phyloP scores from a whole-genome alignment of 2,113 vertebrate species.

The Pogona vitticeps region DNA sequence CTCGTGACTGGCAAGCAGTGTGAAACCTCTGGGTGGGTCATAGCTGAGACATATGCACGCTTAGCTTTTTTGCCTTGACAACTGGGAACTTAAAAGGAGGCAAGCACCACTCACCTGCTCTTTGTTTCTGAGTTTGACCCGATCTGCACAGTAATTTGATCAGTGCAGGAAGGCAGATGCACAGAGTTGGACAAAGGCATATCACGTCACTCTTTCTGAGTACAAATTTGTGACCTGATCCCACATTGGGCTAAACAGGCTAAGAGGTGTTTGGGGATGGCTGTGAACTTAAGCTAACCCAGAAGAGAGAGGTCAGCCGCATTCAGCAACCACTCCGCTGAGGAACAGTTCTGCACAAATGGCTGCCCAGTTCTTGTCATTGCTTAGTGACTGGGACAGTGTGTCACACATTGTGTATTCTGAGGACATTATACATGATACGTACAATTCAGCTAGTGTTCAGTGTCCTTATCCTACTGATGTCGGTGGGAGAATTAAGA shows the following conservation, averaged over 20 bases:
- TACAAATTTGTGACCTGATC: not conserved
- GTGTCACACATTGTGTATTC: not conserved
- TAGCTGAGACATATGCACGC: not conserved
- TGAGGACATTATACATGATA: no score
- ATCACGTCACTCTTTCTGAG: not conserved
- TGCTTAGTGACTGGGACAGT: not conserved
- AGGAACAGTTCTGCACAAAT: not conserved
- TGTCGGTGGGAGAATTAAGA: not conserved
- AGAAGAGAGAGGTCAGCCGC: not conserved
- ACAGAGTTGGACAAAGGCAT: not conserved
- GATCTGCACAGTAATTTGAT: not conserved
- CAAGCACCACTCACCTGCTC: not conserved
- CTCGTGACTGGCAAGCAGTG: not conserved
- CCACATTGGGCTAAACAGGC: not conserved
- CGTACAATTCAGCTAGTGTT: no score
- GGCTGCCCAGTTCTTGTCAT: not conserved
- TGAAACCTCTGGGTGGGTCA: not conserved
- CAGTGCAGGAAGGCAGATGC: not conserved
- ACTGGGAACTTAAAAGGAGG: not conserved
- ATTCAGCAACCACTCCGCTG: not conserved
- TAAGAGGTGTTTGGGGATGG: not conserved
- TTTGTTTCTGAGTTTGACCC: not conserved
- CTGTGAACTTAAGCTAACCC: not conserved
- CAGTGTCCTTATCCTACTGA: not conserved
- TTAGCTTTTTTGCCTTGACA: no score